These are phyloP conservation scores for Drosophila niveifrons DNA, from an alignment of 2,888 invertebrate species.

Conservation along the genomic window DNA sequence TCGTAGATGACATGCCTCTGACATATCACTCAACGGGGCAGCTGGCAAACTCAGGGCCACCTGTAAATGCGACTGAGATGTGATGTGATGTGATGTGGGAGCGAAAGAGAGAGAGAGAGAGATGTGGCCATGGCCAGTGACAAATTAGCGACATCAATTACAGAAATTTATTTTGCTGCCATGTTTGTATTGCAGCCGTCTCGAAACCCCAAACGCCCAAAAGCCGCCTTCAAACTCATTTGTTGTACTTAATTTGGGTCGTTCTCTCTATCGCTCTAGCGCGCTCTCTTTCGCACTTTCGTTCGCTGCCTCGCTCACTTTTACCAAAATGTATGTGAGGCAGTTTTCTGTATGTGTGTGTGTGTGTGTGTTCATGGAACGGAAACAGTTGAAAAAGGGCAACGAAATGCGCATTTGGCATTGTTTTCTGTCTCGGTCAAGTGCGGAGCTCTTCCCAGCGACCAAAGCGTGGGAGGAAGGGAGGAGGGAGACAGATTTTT, in stretches of 20 bases:
- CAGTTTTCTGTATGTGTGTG: slow-evolving; percentile 11
- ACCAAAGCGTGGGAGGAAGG: background rate
- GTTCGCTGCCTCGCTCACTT: background rate
- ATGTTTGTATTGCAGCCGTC: slow-evolving; percentile 59
- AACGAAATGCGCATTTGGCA: slow-evolving; percentile 67
- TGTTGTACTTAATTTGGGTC: slow-evolving; percentile 73
- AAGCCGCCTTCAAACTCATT: slow-evolving; percentile 71
- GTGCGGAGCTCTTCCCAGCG: slow-evolving; percentile 32
- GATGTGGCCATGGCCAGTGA: slow-evolving; percentile 74
- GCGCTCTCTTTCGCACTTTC: background rate
- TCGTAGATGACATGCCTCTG: slow-evolving; percentile 49
- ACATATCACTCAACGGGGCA: slow-evolving; percentile 68
- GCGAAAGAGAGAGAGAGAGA: slow-evolving; percentile 13
- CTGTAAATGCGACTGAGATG: slow-evolving; percentile 66
- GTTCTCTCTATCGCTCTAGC: slow-evolving; percentile 8
- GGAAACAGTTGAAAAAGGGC: slow-evolving; percentile 62
- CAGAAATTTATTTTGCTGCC: slow-evolving; percentile 75
- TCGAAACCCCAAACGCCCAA: slow-evolving; percentile 39
- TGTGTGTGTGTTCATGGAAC: slow-evolving; percentile 49
- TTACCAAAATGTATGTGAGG: background rate
- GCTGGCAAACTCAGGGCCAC: slow-evolving; percentile 52
- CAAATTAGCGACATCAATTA: slow-evolving; percentile 82
- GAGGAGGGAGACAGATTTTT: too few relatives aligned
- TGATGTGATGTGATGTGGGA: background rate
- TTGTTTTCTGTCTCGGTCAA: slow-evolving; percentile 57